Base-by-base conservation (phyloP, 2,888 invertebrate species). In the Drosophila pegasa region DNA sequence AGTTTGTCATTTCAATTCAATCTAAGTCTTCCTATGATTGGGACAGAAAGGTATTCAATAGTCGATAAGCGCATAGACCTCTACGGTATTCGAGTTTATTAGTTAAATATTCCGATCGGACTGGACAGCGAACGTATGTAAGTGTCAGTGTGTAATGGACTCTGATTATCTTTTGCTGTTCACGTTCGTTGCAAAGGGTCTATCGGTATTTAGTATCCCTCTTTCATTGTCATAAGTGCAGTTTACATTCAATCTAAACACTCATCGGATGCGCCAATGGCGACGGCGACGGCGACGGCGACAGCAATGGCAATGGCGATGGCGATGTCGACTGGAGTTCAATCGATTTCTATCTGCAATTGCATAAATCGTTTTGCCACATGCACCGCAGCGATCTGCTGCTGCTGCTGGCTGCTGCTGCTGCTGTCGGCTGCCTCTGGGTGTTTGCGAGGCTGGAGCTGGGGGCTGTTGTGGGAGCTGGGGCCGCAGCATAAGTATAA, bases 271-370 rank as follows among this genome's bases (percentile, higher is more conserved):
- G 55, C 64, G n/a, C n/a, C n/a, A n/a, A n/a, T n/a, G 56, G 59
- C 48, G 6, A 10, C 3, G 43, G 43, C 41, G 41, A 22, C 18
- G 38, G 20, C 38, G 20, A 40, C 14, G 41, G 4, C 43, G 25
- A 16, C 61, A 16, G 16, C 27, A 10, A 45, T 16, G 56, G 67
- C 52, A 16, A 16, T 5, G 25, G 25, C 25, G 25, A 25, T 5
- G 25, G 25, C 25, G 25, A 4, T 25, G 25, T 25, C 16, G 18
- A 66, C 67, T 71, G 60, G 64, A 82, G 81, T 88, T 82, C 82
- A 90, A 89, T 89, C 90, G 89, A 89, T 89, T 89, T 84, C 84
- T 90, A 89, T 89, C 89, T 88, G 78, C 75, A 77, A 81, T 83
- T 81, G 84, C 88, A 90, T 89, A 89, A 89, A 89, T 89, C 89